Evolutionary conservation across 2,797 vertebrate species (phyloP).

Genomic region (Siniperca scherzeri): DNA sequence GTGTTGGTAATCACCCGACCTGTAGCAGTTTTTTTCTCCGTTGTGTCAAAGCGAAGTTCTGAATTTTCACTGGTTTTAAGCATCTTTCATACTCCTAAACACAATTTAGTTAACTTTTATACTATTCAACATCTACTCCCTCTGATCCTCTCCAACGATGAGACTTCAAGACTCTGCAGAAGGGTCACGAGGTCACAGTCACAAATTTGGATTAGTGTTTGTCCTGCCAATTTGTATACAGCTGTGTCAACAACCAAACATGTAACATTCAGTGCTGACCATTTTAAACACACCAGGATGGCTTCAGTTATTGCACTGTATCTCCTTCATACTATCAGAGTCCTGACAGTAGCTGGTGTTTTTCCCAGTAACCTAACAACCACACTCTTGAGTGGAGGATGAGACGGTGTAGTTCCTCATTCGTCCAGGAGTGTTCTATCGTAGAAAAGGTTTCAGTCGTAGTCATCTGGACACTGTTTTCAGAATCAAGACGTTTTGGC

Average conservation of each 20-base stretch:
- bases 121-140: not conserved
- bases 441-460: too few species aligned
- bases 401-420: too few species aligned
- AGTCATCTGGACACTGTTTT: too few species aligned
- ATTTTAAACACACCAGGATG: conserved; percentile 15
- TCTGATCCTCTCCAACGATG: conserved; percentile 5
- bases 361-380: conserved; percentile 24
- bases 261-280: conserved; percentile 3
- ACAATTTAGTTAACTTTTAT: not conserved
- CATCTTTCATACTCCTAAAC: not conserved
- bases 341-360: conserved; percentile 13
- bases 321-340: conserved; percentile 34
- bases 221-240: conserved; percentile 32
- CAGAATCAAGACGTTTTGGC: too few species aligned
- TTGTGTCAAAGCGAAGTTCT: not conserved
- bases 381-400: conserved; percentile 11
- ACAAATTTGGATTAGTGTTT: not conserved
- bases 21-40: not conserved
- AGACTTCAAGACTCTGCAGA: conserved; percentile 10
- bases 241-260: conserved; percentile 44
- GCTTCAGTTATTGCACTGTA: conserved; percentile 13
- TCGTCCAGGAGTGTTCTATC: too few species aligned
- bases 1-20: not conserved
- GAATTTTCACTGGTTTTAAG: not conserved
- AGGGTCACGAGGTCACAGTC: not conserved